Evolutionary conservation across 2,113 vertebrate genomes (phyloP).

Genomic region (Cinclus cinclus): DNA sequence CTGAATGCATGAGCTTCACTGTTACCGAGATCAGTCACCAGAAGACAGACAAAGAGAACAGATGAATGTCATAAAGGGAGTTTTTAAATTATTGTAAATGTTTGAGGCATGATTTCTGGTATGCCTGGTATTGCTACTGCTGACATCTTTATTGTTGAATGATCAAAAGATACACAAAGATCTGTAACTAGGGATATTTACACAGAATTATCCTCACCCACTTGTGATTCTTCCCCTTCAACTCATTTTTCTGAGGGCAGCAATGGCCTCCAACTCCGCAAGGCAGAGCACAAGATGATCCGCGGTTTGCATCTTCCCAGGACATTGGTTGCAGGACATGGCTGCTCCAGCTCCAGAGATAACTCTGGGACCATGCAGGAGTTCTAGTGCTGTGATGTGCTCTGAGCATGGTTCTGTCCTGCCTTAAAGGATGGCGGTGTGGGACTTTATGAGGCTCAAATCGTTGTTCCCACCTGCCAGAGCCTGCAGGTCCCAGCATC

Average conservation of each 20-base stretch:
- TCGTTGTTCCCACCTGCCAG: neutral
- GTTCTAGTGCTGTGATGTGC: neutral
- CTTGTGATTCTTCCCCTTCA: neutral
- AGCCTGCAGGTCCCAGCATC: accelerated
- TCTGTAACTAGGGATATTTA: neutral
- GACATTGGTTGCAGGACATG: accelerated
- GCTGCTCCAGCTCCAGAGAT: neutral
- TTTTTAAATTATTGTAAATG: neutral
- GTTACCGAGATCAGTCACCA: neutral
- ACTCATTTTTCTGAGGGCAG: neutral
- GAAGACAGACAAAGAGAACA: neutral
- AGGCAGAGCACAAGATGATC: accelerated
- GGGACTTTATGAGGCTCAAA: neutral
- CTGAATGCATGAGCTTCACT: neutral
- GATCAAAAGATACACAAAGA: neutral
- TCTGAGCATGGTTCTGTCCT: neutral
- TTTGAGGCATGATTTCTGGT: neutral
- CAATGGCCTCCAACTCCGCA: neutral
- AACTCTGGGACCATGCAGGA: neutral
- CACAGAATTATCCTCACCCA: neutral
- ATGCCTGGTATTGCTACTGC: neutral
- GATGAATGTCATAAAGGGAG: neutral
- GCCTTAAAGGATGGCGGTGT: accelerated
- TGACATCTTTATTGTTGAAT: neutral
- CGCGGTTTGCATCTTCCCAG: neutral